phyloP scores from a whole-genome alignment of 2,113 vertebrate genomes.

The Murina feae region DNA sequence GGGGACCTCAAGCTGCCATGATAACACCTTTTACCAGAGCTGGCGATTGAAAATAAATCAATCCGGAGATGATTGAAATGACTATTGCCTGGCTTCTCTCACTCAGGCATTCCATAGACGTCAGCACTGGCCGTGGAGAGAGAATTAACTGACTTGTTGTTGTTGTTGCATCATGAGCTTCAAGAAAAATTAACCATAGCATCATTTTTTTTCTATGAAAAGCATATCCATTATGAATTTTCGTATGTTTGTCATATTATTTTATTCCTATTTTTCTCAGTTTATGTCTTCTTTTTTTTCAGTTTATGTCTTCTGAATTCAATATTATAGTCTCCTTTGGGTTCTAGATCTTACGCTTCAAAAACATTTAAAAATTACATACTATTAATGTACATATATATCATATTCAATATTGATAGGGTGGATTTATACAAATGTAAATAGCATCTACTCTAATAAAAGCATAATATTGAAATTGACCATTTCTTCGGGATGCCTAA shows the following conservation, averaged over 20 bases:
- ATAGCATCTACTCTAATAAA: too few species aligned
- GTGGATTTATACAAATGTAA: neutral
- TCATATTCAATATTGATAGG: neutral
- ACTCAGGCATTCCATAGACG: constrained; percentile 19
- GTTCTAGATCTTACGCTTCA: neutral
- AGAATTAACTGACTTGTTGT: constrained; percentile 12
- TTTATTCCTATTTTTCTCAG: neutral
- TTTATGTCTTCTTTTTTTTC: neutral
- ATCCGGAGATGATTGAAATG: constrained; percentile 60
- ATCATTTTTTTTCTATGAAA: neutral
- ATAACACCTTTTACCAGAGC: constrained; percentile 45
- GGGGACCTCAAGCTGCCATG: constrained; percentile 3
- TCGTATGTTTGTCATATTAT: neutral
- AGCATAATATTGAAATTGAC: too few species aligned
- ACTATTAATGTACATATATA: neutral
- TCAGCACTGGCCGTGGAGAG: neutral
- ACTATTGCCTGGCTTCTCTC: constrained; percentile 36
- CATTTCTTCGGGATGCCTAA: too few species aligned
- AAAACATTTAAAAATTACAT: neutral
- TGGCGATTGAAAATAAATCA: constrained; percentile 65
- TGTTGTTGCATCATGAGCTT: neutral
- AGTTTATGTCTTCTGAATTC: neutral
- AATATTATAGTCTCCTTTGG: neutral
- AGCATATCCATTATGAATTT: neutral
- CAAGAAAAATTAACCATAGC: neutral